Percentiles rank a stretch among this genome's conserved stretches.
Evolutionary conservation across 2,888 invertebrate species (phyloP).

Genomic region (Drosophila anomalata): DNA sequence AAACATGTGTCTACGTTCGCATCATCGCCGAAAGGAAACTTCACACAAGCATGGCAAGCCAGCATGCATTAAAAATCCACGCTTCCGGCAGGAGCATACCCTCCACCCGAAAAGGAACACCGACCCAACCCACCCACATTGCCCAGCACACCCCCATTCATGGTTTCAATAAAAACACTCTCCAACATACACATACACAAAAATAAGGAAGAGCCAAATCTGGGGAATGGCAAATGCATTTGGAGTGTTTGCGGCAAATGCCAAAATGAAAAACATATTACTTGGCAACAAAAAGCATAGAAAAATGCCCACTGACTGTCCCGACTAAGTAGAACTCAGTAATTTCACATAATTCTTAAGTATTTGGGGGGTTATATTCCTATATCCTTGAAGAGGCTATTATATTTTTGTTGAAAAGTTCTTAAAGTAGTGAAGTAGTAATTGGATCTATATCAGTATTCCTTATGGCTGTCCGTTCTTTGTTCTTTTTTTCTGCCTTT

Average conservation of each 20-base stretch:
- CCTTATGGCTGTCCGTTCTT: no score
- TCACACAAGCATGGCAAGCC: constrained; percentile 31
- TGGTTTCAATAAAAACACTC: constrained; percentile 38
- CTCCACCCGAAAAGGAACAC: constrained; percentile 16
- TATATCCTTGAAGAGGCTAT: no score
- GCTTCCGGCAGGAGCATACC: constrained; percentile 63
- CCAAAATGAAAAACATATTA: constrained; percentile 76
- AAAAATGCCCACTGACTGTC: not conserved
- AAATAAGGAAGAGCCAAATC: constrained; percentile 28
- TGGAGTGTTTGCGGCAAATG: constrained; percentile 76
- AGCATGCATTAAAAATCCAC: constrained; percentile 71
- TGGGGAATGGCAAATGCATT: constrained; percentile 73
- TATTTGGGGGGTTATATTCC: not conserved
- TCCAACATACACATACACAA: not conserved
- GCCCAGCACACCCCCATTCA: constrained; percentile 22
- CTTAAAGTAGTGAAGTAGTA: no score
- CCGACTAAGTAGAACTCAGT: not conserved
- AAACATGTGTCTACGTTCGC: constrained; percentile 77
- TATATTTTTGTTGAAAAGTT: no score
- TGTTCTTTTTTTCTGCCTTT: no score
- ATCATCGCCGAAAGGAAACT: constrained; percentile 49
- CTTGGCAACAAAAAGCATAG: constrained; percentile 59
- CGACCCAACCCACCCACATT: not conserved
- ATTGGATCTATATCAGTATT: no score
- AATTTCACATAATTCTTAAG: not conserved